Evolutionary conservation across 2,797 vertebrate species (phyloP).

Genomic region (Ptychobarbus kaznakovi): DNA sequence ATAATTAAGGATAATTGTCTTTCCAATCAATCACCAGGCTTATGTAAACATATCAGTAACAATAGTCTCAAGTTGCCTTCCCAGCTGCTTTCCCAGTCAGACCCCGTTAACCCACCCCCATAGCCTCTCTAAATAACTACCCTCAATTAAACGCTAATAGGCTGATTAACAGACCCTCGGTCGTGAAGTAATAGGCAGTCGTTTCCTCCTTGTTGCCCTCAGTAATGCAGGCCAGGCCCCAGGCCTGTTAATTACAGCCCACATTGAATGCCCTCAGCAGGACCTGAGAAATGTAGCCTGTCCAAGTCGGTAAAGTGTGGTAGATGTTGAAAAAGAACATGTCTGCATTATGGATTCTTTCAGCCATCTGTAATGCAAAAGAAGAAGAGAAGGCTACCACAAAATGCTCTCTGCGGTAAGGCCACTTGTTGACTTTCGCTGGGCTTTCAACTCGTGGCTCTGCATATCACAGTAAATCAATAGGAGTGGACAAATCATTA

Average conservation of each 20-base stretch:
- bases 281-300: constrained; percentile 22
- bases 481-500: constrained; percentile 53
- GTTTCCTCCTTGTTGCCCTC: constrained; percentile 74
- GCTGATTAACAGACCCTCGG: constrained; percentile 79
- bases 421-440: constrained; percentile 61
- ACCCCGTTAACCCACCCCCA: constrained; percentile 65
- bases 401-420: constrained; percentile 56
- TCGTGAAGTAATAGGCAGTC: constrained; percentile 74
- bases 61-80: constrained; percentile 69
- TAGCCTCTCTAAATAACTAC: constrained; percentile 77
- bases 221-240: constrained; percentile 70
- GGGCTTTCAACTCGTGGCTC: constrained; percentile 53
- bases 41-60: constrained; percentile 72
- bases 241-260: constrained; percentile 68
- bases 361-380: constrained; percentile 46
- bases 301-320: constrained; percentile 48
- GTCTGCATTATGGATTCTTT: constrained; percentile 50
- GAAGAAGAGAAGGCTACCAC: constrained; percentile 15
- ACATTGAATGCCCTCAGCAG: constrained; percentile 42
- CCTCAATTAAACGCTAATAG: constrained; percentile 82
- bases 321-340: constrained; percentile 36
- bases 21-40: constrained; percentile 74
- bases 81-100: constrained; percentile 72
- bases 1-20: constrained; percentile 75
- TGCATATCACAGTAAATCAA: constrained; percentile 61